Evolutionary conservation across 2,797 vertebrate genomes (phyloP), one percentile per base, ranked within the genome.

Genomic region (Chelonia mydas): DNA sequence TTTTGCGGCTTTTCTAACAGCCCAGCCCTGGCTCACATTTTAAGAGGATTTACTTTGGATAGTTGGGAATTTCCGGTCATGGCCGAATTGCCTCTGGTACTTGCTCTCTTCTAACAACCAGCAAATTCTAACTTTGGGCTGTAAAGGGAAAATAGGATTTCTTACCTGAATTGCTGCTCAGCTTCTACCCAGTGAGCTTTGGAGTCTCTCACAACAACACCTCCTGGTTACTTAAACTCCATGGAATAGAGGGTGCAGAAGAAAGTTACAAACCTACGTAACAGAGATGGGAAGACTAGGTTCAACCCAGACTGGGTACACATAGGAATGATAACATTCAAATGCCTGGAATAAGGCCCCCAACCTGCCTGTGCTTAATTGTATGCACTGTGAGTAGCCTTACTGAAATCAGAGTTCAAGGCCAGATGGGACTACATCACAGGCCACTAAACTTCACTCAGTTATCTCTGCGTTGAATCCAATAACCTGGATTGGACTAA

Each of bases 21-120:
- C 45, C 27, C 27, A 76, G 55, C 59, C 45, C 19, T 59, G 81
- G 19, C 55, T 23, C n/a, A 81, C 84, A 87, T 87, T 88, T 81
- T 37, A 57, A 83, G 83, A 89, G 31, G 45, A 90, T 89, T 95
- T 96, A 27, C 84, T 94, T 91, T 92, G 41, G 81, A 96, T 84
- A 74, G 96, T 74, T 68, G 59, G 28, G 19, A 80, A 87, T 92
- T 95, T 96, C 84, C 77, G 84, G 81, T 51, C 96, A 90, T 53
- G 87, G 16, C 49, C 92, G 89, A 94, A 91, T 85, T 90, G 82
- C 72, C 89, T 7, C 54, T 95, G 90, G 83, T 86, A 84, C 51
- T 81, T 94, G 17, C 83, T 95, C 92, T 88, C 25, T 6, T 55
- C 9, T 89, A 83, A 65, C 76, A 91, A 96, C 87, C 21, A 92